Evolutionary conservation across 2,888 invertebrate species (phyloP).

Genomic region (Chorisops tibialis): DNA sequence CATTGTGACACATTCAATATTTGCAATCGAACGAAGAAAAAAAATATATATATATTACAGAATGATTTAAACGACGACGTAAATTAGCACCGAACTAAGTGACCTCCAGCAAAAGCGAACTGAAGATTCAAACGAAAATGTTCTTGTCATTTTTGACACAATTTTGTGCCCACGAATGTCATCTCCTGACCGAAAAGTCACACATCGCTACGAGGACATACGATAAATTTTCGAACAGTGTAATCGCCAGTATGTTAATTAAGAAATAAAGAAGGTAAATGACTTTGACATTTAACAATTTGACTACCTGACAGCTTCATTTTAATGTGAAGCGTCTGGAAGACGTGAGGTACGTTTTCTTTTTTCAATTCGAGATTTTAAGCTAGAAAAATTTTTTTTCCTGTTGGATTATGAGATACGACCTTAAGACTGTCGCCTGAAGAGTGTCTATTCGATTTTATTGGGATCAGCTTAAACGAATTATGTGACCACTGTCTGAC

Average conservation of each 20-base stretch:
- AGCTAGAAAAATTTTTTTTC: too few species aligned
- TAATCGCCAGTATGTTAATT: constrained; percentile 26
- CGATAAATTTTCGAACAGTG: constrained; percentile 7
- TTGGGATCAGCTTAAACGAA: constrained; percentile 17
- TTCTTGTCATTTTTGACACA: constrained; percentile 14
- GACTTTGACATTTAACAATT: constrained; percentile 30
- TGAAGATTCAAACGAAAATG: background rate
- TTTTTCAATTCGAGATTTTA: too few species aligned
- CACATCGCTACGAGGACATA: constrained; percentile 22
- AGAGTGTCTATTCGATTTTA: constrained; percentile 2
- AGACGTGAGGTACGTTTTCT: constrained; percentile 13
- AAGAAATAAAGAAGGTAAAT: constrained; percentile 28
- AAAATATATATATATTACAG: too few species aligned
- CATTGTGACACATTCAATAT: too few species aligned
- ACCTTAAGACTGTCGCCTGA: too few species aligned
- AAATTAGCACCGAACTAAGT: too few species aligned
- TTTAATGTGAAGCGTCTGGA: constrained; percentile 14
- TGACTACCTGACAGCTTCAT: constrained; percentile 30
- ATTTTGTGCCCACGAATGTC: constrained; percentile 23
- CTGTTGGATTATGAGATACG: too few species aligned
- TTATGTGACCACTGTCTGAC: constrained; percentile 13
- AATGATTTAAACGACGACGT: too few species aligned
- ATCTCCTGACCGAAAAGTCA: constrained; percentile 18
- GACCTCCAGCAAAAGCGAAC: too few species aligned
- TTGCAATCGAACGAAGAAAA: too few species aligned